Evolutionary conservation across 2,113 vertebrate species (phyloP), one percentile per base, ranked within the genome.

Genomic region (Copsychus sechellarum): DNA sequence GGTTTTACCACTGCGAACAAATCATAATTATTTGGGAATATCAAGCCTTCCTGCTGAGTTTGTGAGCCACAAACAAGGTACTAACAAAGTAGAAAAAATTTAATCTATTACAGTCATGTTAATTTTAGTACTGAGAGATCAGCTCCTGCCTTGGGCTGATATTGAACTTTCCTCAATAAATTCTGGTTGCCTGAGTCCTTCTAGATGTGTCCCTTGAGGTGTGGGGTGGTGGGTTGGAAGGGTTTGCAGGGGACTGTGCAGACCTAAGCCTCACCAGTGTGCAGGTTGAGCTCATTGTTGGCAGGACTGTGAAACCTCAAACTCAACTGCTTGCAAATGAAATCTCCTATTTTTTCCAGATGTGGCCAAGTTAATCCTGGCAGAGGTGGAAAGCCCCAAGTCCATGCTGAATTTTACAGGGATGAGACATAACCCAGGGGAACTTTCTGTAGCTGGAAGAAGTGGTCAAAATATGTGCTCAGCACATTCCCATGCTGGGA

Each of bases 81-180:
- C 79, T 88, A 33, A 24, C 0, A 1, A 45, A 29, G 34, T 45
- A 70, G 36, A 36, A 69, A 71, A 61, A 79, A 88, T 60, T 24
- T 80, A 26, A 48, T 66, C 23, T 15, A 62, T 95, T 93, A 50
- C 4, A 54, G 7, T 70, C 6, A 2, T 28, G 17, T 80, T 90
- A 71, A 95, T 94, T 95, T 64, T 88, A 85, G 11, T n/a, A 40
- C 51, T 66, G 56, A 62, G 48, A 89, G 23, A 54, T 88, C 12
- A 22, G 24, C 73, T 67, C 16, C 54, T 95, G 77, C 23, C 51
- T 81, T 73, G 72, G 72, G 77, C 93, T 9, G 50, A 71, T 86
- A 86, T 86, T 80, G 79, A 73, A 69, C 38, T 81, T 86, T 15
- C 20, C 22, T 90, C 86, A 95, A 78, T 97, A 97, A 96, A 97